Base-by-base conservation (phyloP, 2,113 vertebrate genomes). In the Syngnathus typhle region DNA sequence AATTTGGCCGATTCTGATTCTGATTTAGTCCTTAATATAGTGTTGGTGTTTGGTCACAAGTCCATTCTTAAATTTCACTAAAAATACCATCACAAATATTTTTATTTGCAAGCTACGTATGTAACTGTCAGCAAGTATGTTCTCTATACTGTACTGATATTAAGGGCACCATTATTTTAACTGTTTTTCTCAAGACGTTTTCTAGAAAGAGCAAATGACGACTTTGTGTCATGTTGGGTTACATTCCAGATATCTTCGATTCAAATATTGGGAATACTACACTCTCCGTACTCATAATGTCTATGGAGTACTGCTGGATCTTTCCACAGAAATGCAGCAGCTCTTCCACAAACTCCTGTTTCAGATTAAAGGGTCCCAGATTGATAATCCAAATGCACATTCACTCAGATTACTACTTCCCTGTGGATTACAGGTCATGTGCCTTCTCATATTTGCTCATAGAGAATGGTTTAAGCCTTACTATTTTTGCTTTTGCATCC, bases 341-440 rank as follows among this genome's bases (percentile, higher is more conserved):
- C 71, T 79, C 66, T 64, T 49, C 60, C 38, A 58, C 67, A 55
- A 67, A 27, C 59, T 55, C 47, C 65, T 65, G 77, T 82, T 74
- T 80, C 44, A 82, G 75, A 85, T 85, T 81, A 83, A 65, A 83
- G 51, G 27, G 47, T 76, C 70, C 56, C 70, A 83, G 70, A 83
- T 51, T 71, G 51, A 75, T 88, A 85, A 88, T 87, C 85, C 80
- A 86, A 84, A 85, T 78, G 84, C 77, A 85, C 73, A 78, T 82
- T 80, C 21, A 51, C 72, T 80, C 83, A 84, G 82, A 84, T 87
- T 85, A 85, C 78, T 78, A 81, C 39, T 64, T 82, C 71, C 60
- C 56, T 18, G 72, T 13, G 67, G 83, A 88, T 87, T 82, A 86
- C 67, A 58, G 54, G 61, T 59, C 58, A 61, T 32, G 65, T 68